These are phyloP conservation scores for Rhingia rostrata DNA, from an alignment of 2,888 invertebrate species.

Conservation along the genomic window DNA sequence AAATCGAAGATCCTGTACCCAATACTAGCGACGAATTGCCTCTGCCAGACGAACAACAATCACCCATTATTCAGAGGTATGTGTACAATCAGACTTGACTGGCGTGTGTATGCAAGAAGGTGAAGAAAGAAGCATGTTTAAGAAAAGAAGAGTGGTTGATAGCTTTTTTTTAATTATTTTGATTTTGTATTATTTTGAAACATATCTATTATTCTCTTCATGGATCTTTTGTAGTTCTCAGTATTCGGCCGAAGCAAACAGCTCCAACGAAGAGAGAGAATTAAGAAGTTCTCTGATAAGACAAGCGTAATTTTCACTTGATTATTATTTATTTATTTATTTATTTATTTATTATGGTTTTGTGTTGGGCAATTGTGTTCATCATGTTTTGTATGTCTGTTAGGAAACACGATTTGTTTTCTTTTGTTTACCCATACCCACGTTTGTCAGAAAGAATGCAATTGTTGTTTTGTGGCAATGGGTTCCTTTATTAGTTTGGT, in stretches of 20 bases:
- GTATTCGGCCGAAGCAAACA: constrained; percentile 76
- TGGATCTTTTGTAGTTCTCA: constrained; percentile 76
- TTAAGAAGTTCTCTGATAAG: constrained; percentile 77
- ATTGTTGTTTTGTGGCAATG: constrained; percentile 38
- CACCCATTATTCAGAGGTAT: constrained; percentile 75
- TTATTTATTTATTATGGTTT: constrained; percentile 49
- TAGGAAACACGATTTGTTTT: constrained; percentile 1
- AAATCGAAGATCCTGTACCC: constrained; percentile 82
- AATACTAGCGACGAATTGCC: constrained; percentile 81
- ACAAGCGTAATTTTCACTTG: constrained; percentile 78
- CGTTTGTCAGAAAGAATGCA: constrained; percentile 46
- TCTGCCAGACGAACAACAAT: constrained; percentile 80
- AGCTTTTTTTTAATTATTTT: constrained; percentile 74
- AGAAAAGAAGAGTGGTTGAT: constrained; percentile 48
- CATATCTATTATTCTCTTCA: constrained; percentile 75
- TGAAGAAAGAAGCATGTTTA: constrained; percentile 54
- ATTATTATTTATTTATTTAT: constrained; percentile 74
- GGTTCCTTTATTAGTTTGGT: constrained; percentile 20
- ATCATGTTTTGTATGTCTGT: constrained; percentile 52
- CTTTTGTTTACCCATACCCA: constrained; percentile 20
- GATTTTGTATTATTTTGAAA: constrained; percentile 58
- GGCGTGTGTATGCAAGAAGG: constrained; percentile 10
- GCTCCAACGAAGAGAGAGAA: constrained; percentile 76
- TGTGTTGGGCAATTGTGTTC: constrained; percentile 52
- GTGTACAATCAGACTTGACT: constrained; percentile 1